A percentile compares a stretch with the other conserved stretches of the same genome.
Conservation (phyloP, 2,113 vertebrate species). For the Microcebus ravelobensis region DNA sequence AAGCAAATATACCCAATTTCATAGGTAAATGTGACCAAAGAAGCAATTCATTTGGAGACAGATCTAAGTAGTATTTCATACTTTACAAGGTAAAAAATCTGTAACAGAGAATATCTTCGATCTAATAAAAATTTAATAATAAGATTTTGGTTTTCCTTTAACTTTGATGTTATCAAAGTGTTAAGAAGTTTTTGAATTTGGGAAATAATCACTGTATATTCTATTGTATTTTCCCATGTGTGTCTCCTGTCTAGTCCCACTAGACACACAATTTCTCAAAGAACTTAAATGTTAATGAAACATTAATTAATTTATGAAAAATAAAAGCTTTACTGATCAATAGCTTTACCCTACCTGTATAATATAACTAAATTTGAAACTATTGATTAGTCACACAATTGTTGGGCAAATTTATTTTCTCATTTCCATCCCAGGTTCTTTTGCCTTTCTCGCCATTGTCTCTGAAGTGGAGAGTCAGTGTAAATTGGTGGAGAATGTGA, state of each 20-base stretch:
- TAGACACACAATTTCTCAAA: neutral
- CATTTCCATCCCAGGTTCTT: neutral
- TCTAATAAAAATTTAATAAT: constrained; percentile 11
- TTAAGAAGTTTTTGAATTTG: constrained; percentile 11
- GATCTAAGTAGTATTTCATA: neutral
- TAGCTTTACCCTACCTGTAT: neutral
- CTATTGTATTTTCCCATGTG: neutral
- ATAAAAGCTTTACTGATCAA: neutral
- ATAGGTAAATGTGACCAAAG: constrained; percentile 18
- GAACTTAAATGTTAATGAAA: neutral
- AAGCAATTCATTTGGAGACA: constrained; percentile 8
- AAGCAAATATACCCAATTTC: constrained; percentile 46
- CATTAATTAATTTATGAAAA: neutral
- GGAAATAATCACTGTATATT: neutral
- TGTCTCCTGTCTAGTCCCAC: neutral
- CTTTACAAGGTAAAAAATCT: neutral
- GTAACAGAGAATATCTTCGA: neutral
- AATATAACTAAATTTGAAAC: constrained; percentile 24
- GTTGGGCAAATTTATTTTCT: neutral
- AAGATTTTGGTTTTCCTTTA: constrained; percentile 33
- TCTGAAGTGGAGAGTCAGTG: neutral
- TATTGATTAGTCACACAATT: constrained; percentile 17
- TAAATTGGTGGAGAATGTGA: neutral
- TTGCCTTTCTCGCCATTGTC: neutral
- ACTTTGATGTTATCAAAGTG: constrained; percentile 18